Evolutionary conservation across 2,797 vertebrate species (phyloP), one percentile per base, ranked within the genome.

Genomic region (Dendrocincla fuliginosa): DNA sequence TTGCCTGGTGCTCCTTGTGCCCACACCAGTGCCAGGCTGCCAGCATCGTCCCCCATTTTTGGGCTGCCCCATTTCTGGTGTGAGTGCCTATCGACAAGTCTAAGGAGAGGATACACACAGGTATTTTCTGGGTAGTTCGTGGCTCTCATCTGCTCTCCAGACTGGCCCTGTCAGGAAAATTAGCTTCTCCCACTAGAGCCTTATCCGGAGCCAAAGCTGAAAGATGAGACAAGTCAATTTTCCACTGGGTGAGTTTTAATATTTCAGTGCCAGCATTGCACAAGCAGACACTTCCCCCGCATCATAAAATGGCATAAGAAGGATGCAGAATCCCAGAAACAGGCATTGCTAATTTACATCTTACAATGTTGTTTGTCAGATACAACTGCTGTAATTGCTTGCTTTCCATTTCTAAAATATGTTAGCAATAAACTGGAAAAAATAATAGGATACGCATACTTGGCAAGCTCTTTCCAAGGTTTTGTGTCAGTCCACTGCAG

Each of bases 201-300:
- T 61, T 60, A 59, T 49, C 64, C 0, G 0, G 28, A 91, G 64
- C 33, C 73, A 89, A 80, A 77, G 42, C 84, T 76, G 84, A 86
- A 91, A 89, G 44, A 70, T 35, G 83, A 92, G 71, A 91, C 44
- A 52, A 57, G 67, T 47, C 4, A 5, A 57, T 88, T 90, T 90
- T 84, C 80, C 0, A 0, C 37, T 86, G 71, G 39, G 35, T 68
- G 60, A 0, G 0, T 42, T 80, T 88, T 61, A 65, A 42, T 65
- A 59, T 89, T 93, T 90, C 28, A 49, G 52, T 52, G 77, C 63
- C 68, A 91, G 64, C 60, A 7, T 11, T 76, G 52, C 70, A 67
- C 25, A 76, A 78, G 74, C 47, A 8, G 2, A 44, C 6, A 1
- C 24, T 73, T 87, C n/a, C 35, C 17, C 41, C 65, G 55, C 59